Percentiles rank a stretch among this genome's conserved stretches.
Conservation (phyloP, 1,140 invertebrate species). For the Zaprionus ghesquierei region DNA sequence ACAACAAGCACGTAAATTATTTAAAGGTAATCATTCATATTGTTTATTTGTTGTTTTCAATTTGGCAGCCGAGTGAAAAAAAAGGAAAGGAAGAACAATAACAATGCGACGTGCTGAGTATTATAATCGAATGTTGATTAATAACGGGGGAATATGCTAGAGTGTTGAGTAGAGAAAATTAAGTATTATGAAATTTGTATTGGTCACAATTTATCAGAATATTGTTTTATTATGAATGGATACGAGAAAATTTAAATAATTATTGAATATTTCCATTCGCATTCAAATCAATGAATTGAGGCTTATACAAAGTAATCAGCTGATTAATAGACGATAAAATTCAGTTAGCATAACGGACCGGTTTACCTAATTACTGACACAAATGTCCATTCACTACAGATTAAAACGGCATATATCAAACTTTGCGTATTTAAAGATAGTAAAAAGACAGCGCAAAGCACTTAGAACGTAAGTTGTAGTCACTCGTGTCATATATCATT, state of each 20-base stretch:
- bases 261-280: neutral
- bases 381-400: neutral
- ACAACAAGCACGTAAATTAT: no score
- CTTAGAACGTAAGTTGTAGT: no score
- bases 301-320: neutral
- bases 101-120: conserved; percentile 3
- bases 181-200: neutral
- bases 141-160: conserved; percentile 7
- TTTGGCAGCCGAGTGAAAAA: conserved; percentile 1
- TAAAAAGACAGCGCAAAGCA: no score
- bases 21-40: conserved; percentile 2
- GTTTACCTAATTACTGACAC: neutral
- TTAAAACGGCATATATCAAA: neutral
- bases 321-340: neutral
- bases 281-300: neutral
- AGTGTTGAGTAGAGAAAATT: neutral
- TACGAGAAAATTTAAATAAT: neutral
- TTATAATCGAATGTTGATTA: conserved; percentile 52
- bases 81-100: conserved; percentile 45
- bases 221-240: neutral
- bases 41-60: conserved; percentile 35
- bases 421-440: neutral
- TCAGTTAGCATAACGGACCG: neutral
- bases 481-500: neutral
- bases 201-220: neutral